Evolutionary conservation across 1,140 invertebrate species (phyloP).

Genomic region (Drosophila lacteicornis): DNA sequence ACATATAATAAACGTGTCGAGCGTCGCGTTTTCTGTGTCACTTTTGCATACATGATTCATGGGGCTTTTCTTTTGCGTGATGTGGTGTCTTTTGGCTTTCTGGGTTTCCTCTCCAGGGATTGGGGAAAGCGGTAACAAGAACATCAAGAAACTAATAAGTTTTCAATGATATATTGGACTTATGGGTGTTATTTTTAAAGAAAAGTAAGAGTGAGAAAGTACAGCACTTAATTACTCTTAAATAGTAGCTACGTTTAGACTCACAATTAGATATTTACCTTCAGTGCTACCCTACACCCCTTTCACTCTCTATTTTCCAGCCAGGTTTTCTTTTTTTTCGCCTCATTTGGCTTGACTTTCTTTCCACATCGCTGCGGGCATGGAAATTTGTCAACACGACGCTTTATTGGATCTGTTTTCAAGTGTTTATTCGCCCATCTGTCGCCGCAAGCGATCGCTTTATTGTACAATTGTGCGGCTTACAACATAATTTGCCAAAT

Average conservation of each 20-base stretch:
- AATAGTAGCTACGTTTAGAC: not conserved
- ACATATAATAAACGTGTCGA: slow-evolving; percentile 45
- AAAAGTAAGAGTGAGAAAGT: slow-evolving; percentile 17
- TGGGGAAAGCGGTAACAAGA: not conserved
- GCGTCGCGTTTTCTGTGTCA: slow-evolving; percentile 56
- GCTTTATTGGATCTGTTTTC: slow-evolving; percentile 24
- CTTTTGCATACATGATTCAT: slow-evolving; percentile 74
- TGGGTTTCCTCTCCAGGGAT: slow-evolving; percentile 12
- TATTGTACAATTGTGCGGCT: slow-evolving; percentile 76
- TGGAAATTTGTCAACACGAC: slow-evolving; percentile 73
- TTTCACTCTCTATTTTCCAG: slow-evolving; percentile 7
- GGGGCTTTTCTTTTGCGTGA: slow-evolving; percentile 61
- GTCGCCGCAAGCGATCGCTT: slow-evolving; percentile 45
- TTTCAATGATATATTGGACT: not conserved
- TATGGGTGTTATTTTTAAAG: not conserved
- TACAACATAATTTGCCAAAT: slow-evolving; percentile 83
- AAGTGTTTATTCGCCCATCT: slow-evolving; percentile 11
- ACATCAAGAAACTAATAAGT: not conserved
- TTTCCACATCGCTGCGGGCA: slow-evolving; percentile 54
- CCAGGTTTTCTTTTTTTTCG: slow-evolving; percentile 21
- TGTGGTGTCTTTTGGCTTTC: slow-evolving; percentile 21
- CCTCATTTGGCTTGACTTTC: slow-evolving; percentile 57
- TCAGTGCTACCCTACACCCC: not conserved
- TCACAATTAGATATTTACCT: not conserved
- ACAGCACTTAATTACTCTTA: not conserved